phyloP scores from a whole-genome alignment of 1,140 invertebrate species.

The Lysiphlebus fabarum region DNA sequence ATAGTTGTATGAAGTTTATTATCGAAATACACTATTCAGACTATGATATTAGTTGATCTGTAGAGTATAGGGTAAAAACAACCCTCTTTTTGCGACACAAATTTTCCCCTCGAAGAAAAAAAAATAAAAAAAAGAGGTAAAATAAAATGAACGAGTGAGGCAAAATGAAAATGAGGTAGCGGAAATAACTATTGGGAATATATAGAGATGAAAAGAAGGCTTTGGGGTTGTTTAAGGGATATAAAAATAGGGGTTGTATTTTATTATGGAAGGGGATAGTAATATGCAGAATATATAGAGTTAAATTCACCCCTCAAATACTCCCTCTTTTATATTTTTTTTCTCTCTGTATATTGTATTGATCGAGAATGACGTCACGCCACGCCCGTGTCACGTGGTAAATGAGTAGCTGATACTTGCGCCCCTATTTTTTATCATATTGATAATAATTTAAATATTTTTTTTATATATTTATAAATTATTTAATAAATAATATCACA shows the following conservation, averaged over 20 bases:
- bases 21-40: constrained; percentile 7
- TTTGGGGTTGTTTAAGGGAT: not conserved
- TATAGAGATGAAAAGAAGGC: constrained; percentile 10
- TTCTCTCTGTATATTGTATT: constrained; percentile 41
- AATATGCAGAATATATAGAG: constrained; percentile 19
- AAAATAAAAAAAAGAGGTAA: constrained; percentile 22
- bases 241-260: constrained; percentile 5
- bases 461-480: too few species aligned
- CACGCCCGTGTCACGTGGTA: constrained; percentile 54
- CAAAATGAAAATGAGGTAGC: constrained; percentile 18
- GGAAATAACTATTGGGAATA: constrained; percentile 1
- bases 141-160: too few species aligned
- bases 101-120: constrained; percentile 10
- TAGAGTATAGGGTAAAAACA: constrained; percentile 12
- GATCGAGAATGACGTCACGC: constrained; percentile 53
- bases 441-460: too few species aligned
- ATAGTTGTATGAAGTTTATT: constrained; percentile 8
- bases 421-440: constrained; percentile 21
- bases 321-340: constrained; percentile 12
- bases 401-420: constrained; percentile 30
- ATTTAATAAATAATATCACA: too few species aligned
- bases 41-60: constrained; percentile 8
- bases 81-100: constrained; percentile 4
- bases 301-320: too few species aligned
- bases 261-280: not conserved